Percentiles rank a stretch among this genome's conserved stretches.
These are phyloP conservation scores for Adelphocoris suturalis DNA, from an alignment of 2,888 invertebrate genomes.

Conservation along the genomic window DNA sequence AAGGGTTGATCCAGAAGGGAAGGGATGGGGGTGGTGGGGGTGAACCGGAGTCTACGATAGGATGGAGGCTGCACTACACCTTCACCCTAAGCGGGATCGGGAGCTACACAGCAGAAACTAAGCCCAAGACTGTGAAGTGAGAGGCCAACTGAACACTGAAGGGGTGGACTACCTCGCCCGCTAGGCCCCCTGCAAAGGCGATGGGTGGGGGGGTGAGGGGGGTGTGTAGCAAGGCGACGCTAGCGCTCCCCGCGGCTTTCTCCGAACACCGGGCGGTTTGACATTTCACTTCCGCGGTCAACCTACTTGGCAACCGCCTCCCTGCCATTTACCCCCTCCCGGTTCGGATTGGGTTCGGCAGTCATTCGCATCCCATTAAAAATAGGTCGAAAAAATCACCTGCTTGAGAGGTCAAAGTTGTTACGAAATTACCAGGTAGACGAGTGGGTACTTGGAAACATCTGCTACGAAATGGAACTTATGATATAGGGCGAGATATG, in stretches of 20 bases:
- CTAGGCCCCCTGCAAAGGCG: constrained; percentile 5
- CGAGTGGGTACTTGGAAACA: too few species aligned
- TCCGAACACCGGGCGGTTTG: not conserved
- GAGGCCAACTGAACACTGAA: constrained; percentile 29
- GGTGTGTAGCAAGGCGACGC: not conserved
- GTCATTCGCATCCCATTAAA: constrained; percentile 33
- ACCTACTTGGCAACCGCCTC: constrained; percentile 52
- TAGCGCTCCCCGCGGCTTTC: not conserved
- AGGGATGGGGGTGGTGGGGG: not conserved
- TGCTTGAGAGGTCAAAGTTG: constrained; percentile 46
- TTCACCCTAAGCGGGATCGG: constrained; percentile 14
- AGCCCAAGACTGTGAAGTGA: constrained; percentile 13
- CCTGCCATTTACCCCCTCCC: constrained; percentile 61
- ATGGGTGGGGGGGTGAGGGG: not conserved
- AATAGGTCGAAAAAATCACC: constrained; percentile 36
- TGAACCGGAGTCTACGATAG: not conserved
- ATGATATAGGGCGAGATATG: too few species aligned
- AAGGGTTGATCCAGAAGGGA: constrained; percentile 10
- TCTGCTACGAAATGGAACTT: too few species aligned
- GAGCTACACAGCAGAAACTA: not conserved
- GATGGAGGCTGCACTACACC: constrained; percentile 25
- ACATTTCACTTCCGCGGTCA: constrained; percentile 59
- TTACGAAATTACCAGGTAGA: not conserved
- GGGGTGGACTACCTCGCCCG: constrained; percentile 9
- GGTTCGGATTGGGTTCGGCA: not conserved